Percentiles rank a stretch among this genome's conserved stretches.
phyloP scores from a whole-genome alignment of 2,888 invertebrate species.

The Nemoura dubitans region DNA sequence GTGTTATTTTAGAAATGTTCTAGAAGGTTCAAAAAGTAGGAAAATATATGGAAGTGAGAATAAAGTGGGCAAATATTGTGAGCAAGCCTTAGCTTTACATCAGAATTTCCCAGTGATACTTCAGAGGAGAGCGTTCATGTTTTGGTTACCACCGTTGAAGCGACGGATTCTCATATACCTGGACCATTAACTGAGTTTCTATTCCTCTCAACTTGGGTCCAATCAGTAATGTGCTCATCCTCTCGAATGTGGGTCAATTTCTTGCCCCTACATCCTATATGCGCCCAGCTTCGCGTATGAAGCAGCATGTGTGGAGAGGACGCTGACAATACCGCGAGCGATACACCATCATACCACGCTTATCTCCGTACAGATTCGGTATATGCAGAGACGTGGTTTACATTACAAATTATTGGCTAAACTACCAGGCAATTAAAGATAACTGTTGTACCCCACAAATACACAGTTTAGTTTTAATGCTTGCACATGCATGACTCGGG shows the following conservation, averaged over 20 bases:
- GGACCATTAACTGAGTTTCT: neutral
- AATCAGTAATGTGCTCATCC: neutral
- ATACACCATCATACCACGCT: slow-evolving; percentile 39
- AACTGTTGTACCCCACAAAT: slow-evolving; percentile 48
- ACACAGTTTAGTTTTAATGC: slow-evolving; percentile 43
- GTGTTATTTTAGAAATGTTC: neutral
- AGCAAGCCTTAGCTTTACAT: slow-evolving; percentile 9
- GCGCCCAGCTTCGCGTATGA: neutral
- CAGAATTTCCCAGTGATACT: too few species aligned
- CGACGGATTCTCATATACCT: too few species aligned
- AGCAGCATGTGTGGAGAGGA: slow-evolving; percentile 27
- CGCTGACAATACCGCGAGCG: neutral
- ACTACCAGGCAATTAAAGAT: slow-evolving; percentile 47
- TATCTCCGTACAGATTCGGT: slow-evolving; percentile 46
- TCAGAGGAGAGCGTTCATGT: too few species aligned
- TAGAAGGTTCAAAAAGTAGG: neutral
- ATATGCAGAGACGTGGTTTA: slow-evolving; percentile 45
- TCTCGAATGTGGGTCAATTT: neutral
- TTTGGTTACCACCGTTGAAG: too few species aligned
- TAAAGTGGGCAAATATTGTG: slow-evolving; percentile 8
- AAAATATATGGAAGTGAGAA: slow-evolving; percentile 26
- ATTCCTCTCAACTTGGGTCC: neutral
- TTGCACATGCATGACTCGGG: slow-evolving; percentile 27
- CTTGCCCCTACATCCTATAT: neutral
- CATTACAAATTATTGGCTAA: slow-evolving; percentile 49